Conservation (phyloP, 2,113 vertebrate genomes). For the Erpornis zantholeuca region DNA sequence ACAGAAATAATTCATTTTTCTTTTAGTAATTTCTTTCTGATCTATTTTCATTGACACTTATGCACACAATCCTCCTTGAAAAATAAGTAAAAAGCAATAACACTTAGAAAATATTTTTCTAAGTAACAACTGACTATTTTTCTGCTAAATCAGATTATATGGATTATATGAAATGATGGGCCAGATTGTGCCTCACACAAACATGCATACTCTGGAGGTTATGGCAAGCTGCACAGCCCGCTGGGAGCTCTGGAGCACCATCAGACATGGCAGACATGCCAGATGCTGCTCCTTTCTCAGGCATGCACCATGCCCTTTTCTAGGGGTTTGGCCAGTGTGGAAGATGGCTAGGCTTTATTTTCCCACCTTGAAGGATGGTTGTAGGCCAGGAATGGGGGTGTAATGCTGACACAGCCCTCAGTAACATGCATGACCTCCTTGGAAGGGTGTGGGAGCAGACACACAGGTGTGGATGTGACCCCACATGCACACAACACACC, state of each 20-base stretch:
- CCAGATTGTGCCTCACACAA: background rate
- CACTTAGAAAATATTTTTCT: background rate
- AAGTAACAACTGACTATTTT: background rate
- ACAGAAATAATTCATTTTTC: background rate
- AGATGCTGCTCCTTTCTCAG: background rate
- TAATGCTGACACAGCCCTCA: background rate
- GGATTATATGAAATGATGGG: background rate
- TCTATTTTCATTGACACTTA: background rate
- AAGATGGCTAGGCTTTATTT: background rate
- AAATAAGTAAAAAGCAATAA: background rate
- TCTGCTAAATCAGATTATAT: background rate
- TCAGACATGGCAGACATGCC: background rate
- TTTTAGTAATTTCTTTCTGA: background rate
- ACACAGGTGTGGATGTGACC: background rate
- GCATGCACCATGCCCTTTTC: accelerated
- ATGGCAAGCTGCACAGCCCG: background rate
- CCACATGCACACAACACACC: accelerated
- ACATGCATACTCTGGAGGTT: background rate
- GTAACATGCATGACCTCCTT: accelerated
- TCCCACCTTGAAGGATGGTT: background rate
- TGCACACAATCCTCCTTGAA: background rate
- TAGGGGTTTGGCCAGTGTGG: background rate
- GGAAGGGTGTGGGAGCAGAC: background rate
- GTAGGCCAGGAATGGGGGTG: background rate
- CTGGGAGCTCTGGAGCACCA: background rate